Percentiles rank a stretch among this genome's conserved stretches.
phyloP scores from a whole-genome alignment of 2,888 invertebrate species.

The Monochamus alternatus region DNA sequence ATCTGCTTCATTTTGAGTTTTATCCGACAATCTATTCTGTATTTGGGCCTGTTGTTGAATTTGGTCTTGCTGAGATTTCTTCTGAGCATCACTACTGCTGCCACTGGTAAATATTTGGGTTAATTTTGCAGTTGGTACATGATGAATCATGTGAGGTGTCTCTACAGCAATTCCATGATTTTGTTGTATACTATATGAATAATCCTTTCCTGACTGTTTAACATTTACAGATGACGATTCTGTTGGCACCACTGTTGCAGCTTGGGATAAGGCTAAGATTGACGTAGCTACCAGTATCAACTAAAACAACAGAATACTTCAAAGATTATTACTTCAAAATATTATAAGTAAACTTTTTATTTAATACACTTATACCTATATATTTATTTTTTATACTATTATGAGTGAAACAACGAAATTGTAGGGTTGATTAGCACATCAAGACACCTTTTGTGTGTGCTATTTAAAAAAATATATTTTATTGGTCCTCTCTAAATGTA shows the following conservation, averaged over 20 bases:
- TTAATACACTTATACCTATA: too few species aligned
- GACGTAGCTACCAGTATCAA: constrained; percentile 34
- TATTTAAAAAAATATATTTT: too few species aligned
- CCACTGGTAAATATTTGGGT: not conserved
- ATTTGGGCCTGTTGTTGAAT: constrained; percentile 28
- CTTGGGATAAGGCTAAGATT: constrained; percentile 33
- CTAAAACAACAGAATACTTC: constrained; percentile 18
- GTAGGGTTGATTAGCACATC: too few species aligned
- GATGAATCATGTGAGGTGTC: constrained; percentile 30
- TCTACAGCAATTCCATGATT: constrained; percentile 49
- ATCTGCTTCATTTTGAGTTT: constrained; percentile 27
- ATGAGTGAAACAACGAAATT: too few species aligned
- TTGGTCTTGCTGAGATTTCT: not conserved
- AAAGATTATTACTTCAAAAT: too few species aligned
- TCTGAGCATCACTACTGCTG: not conserved
- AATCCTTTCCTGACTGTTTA: constrained; percentile 55
- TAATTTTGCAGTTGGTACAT: not conserved
- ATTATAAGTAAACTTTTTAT: too few species aligned
- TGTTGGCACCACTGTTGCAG: constrained; percentile 52
- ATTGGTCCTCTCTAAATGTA: too few species aligned
- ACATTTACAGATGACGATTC: constrained; percentile 57
- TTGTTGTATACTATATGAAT: constrained; percentile 56
- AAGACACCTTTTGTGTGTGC: too few species aligned
- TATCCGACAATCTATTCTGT: constrained; percentile 7
- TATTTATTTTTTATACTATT: too few species aligned